Evolutionary conservation across 2,888 invertebrate genomes (phyloP).

Genomic region (Pammene fasciana): DNA sequence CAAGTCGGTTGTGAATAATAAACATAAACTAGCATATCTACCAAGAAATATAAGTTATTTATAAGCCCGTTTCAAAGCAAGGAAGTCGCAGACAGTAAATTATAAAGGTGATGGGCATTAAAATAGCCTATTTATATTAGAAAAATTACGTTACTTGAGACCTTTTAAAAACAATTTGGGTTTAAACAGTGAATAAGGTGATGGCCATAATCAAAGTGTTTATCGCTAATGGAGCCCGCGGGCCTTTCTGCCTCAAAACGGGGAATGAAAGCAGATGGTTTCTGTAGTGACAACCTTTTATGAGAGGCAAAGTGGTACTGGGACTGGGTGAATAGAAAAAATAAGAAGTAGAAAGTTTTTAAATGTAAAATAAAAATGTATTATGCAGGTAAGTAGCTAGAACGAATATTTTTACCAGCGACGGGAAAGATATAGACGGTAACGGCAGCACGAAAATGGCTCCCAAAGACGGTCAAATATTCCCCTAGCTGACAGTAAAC

Average conservation of each 20-base stretch:
- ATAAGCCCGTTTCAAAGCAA: background rate
- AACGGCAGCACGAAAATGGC: no score
- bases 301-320: background rate
- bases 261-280: background rate
- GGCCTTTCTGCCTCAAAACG: slow-evolving; percentile 3
- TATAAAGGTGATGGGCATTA: no score
- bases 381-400: no score
- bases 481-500: no score
- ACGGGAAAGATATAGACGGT: no score
- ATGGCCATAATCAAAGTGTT: slow-evolving; percentile 28
- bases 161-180: background rate
- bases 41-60: background rate
- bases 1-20: no score
- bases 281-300: background rate
- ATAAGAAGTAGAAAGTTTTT: background rate
- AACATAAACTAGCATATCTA: background rate
- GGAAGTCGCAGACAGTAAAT: no score
- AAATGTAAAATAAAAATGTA: no score
- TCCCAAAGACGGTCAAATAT: no score
- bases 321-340: background rate
- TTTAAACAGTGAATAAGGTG: background rate
- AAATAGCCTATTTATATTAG: no score
- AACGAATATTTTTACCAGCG: no score
- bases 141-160: no score
- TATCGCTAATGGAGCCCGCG: slow-evolving; percentile 25